Percentiles rank a stretch among this genome's conserved stretches.
Conservation (phyloP, 1,140 invertebrate genomes). For the Bicyclus anynana region DNA sequence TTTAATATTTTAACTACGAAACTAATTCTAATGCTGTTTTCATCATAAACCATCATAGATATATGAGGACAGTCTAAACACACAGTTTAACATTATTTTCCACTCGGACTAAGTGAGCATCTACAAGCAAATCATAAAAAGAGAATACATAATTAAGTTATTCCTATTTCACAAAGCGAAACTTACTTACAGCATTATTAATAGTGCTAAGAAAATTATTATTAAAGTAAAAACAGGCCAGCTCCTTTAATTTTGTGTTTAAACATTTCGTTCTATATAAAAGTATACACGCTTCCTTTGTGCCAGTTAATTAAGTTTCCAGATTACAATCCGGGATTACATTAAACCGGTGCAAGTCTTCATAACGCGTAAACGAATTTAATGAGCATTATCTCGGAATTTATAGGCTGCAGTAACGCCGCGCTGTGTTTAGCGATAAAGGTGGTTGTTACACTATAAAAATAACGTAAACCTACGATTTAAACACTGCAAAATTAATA, state of each 20-base stretch:
- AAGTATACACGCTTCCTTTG: conserved; percentile 19
- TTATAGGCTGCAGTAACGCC: conserved; percentile 30
- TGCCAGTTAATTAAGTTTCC: conserved; percentile 40
- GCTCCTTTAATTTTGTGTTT: neutral
- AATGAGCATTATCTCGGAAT: conserved; percentile 40
- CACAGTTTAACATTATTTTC: too few species aligned
- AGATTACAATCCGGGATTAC: conserved; percentile 43
- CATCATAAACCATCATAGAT: too few species aligned
- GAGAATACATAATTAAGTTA: neutral
- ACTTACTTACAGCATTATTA: neutral
- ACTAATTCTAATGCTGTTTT: too few species aligned
- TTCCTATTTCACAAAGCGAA: neutral
- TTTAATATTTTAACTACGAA: too few species aligned
- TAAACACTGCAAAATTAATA: too few species aligned
- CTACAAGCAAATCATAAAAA: neutral
- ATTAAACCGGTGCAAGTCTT: conserved; percentile 37
- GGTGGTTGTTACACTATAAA: neutral
- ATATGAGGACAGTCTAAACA: too few species aligned
- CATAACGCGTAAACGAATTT: conserved; percentile 40
- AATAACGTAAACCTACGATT: neutral
- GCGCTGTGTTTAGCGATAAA: conserved; percentile 4
- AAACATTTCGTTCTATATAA: conserved; percentile 18
- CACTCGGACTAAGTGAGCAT: too few species aligned
- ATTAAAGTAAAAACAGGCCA: neutral
- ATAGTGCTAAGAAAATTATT: neutral